phyloP scores from a whole-genome alignment of 2,113 vertebrate species.

The Condylura cristata region DNA sequence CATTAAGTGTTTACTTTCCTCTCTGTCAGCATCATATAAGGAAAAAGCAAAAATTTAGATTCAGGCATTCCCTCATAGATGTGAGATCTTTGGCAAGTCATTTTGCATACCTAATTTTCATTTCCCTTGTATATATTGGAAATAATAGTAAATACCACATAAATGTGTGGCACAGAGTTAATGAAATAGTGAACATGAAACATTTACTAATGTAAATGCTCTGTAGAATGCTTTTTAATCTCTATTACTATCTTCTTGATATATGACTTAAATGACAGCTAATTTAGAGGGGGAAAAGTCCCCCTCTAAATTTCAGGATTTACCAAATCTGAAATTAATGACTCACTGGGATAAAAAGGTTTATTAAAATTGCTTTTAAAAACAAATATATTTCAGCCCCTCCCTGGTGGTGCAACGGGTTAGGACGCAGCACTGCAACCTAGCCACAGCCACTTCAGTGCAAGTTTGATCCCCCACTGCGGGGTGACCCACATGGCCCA shows the following conservation, averaged over 20 bases:
- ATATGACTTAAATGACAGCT: neutral
- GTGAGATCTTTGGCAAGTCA: neutral
- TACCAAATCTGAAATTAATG: neutral
- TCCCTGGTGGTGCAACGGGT: too few relatives aligned
- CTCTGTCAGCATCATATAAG: neutral
- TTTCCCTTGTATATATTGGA: neutral
- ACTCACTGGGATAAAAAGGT: neutral
- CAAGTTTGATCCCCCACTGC: too few relatives aligned
- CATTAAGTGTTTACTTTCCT: neutral
- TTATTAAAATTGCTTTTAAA: slow-evolving; percentile 16
- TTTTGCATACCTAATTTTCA: neutral
- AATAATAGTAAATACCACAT: neutral
- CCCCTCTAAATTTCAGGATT: neutral
- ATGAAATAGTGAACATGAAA: neutral
- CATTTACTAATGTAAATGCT: neutral
- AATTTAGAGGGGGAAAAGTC: neutral
- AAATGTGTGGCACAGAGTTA: neutral
- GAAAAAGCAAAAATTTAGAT: neutral
- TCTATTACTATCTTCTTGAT: neutral
- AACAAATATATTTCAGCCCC: neutral
- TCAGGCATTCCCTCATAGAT: neutral
- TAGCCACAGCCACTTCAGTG: too few relatives aligned
- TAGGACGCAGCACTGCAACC: too few relatives aligned
- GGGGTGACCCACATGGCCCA: too few relatives aligned
- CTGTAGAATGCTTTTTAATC: neutral